Conservation (phyloP, 2,888 invertebrate genomes). For the Agelastica alni region DNA sequence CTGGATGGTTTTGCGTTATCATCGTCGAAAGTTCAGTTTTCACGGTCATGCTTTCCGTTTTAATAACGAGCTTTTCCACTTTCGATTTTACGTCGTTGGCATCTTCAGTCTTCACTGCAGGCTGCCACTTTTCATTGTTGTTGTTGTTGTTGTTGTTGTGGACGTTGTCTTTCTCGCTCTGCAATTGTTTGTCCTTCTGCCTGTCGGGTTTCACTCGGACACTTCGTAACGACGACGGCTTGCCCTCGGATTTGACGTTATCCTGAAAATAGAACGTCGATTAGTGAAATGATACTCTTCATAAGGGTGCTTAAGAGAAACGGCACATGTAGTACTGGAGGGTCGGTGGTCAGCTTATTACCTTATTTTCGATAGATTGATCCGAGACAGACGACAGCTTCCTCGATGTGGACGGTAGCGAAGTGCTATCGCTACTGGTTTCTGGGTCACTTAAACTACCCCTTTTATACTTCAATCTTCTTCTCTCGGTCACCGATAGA, state of each 20-base stretch:
- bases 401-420: conserved; percentile 44
- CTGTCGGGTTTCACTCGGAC: conserved; percentile 70
- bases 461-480: conserved; percentile 54
- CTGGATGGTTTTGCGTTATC: conserved; percentile 26
- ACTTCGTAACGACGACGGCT: conserved; percentile 64
- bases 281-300: too few relatives aligned
- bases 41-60: conserved; percentile 31
- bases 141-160: conserved; percentile 36
- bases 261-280: conserved; percentile 27
- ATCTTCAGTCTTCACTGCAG: conserved; percentile 33
- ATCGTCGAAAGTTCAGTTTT: conserved; percentile 27
- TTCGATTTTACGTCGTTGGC: conserved; percentile 34
- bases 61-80: conserved; percentile 32
- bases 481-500: conserved; percentile 52
- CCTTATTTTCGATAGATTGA: conserved; percentile 42
- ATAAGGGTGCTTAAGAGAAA: too few relatives aligned
- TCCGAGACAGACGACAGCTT: conserved; percentile 36
- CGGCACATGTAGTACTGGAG: too few relatives aligned
- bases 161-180: conserved; percentile 34
- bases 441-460: conserved; percentile 48
- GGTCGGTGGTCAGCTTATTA: too few relatives aligned
- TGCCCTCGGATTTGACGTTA: conserved; percentile 52
- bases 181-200: conserved; percentile 47
- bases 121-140: conserved; percentile 31
- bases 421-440: conserved; percentile 48